phyloP scores from a whole-genome alignment of 2,113 vertebrate genomes.

The Eurypyga helias region DNA sequence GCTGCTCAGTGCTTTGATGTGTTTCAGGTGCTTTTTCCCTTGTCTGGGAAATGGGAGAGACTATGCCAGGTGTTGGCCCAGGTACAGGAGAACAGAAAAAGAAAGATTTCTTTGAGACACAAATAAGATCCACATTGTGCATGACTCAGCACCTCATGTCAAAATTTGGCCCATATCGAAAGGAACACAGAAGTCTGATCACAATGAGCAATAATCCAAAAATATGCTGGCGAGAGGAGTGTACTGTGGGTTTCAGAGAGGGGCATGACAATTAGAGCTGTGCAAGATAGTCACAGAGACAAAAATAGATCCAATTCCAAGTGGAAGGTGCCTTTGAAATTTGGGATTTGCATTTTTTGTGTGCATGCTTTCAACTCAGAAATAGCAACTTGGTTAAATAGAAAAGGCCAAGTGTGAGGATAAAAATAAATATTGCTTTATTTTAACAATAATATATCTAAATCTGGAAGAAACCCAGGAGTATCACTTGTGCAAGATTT shows the following conservation, averaged over 20 bases:
- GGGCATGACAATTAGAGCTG: slow-evolving; percentile 56
- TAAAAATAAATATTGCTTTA: slow-evolving; percentile 20
- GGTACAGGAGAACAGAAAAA: neutral
- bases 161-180: slow-evolving; percentile 48
- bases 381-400: neutral
- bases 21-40: neutral
- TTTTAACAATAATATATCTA: neutral
- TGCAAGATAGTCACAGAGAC: slow-evolving; percentile 41
- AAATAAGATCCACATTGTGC: neutral
- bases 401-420: neutral
- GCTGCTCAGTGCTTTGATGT: neutral
- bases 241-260: neutral
- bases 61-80: neutral
- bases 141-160: slow-evolving; percentile 34
- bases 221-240: neutral
- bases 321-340: slow-evolving; percentile 63
- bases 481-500: neutral
- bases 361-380: slow-evolving; percentile 4
- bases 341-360: slow-evolving; percentile 34
- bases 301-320: slow-evolving; percentile 53
- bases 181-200: slow-evolving; percentile 58
- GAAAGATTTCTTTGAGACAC: neutral
- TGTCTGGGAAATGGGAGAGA: neutral
- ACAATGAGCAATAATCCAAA: slow-evolving; percentile 61
- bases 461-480: neutral